Evolutionary conservation across 1,140 invertebrate genomes (phyloP).

Genomic region (Drosophila micromelanica): DNA sequence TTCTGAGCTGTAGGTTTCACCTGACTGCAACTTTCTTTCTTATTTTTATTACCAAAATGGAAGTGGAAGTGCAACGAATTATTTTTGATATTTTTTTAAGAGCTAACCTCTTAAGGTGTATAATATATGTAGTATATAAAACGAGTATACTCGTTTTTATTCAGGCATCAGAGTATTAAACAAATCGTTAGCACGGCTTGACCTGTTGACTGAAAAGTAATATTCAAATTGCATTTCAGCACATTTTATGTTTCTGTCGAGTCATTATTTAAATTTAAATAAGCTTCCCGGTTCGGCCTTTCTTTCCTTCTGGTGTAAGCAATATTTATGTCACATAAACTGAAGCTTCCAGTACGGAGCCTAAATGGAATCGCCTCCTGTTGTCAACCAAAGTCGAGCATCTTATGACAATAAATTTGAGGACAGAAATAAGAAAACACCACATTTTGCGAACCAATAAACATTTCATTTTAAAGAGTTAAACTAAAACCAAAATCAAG

Average conservation of each 20-base stretch:
- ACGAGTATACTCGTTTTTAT: neutral
- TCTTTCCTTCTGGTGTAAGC: neutral
- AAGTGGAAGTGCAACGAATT: too few relatives aligned
- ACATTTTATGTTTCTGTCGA: constrained; percentile 5
- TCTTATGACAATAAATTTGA: constrained; percentile 10
- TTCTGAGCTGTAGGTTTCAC: too few relatives aligned
- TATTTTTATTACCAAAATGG: too few relatives aligned
- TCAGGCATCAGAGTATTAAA: neutral
- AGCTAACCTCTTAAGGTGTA: too few relatives aligned
- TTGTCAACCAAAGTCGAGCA: constrained; percentile 3
- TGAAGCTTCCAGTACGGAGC: neutral
- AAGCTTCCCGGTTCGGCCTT: neutral
- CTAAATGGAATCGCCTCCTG: neutral
- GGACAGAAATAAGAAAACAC: constrained; percentile 10
- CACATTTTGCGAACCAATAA: constrained; percentile 46
- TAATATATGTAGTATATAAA: neutral
- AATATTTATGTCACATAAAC: constrained; percentile 13
- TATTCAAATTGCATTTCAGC: neutral
- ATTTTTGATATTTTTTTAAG: too few relatives aligned
- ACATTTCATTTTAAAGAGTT: constrained; percentile 44
- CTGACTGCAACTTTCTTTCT: too few relatives aligned
- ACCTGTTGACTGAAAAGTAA: neutral
- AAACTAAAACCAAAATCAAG: constrained; percentile 31
- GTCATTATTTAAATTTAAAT: neutral
- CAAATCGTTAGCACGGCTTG: neutral